These are phyloP conservation scores for Kobus ellipsiprymnus DNA, from an alignment of 2,113 vertebrate genomes.

Conservation along the genomic window DNA sequence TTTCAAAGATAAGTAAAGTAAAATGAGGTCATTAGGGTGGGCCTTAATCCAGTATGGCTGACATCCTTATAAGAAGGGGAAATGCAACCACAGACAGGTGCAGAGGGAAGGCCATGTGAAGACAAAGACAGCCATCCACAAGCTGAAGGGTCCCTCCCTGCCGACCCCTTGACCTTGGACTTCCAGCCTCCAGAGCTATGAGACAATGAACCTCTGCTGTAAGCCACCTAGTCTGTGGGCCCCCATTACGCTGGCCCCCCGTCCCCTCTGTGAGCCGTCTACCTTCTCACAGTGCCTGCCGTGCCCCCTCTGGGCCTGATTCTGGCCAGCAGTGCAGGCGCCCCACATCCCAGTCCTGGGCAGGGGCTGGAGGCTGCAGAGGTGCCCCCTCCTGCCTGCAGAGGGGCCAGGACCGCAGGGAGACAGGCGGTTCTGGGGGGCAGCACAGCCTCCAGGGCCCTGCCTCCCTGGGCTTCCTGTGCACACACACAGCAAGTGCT, in stretches of 20 bases:
- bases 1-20: background rate
- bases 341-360: background rate
- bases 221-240: fast-evolving
- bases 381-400: background rate
- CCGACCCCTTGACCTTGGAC: background rate
- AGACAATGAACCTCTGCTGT: background rate
- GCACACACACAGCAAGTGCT: fast-evolving
- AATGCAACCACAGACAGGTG: background rate
- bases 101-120: background rate
- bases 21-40: background rate
- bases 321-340: background rate
- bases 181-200: background rate
- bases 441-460: fast-evolving
- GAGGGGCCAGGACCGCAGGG: background rate
- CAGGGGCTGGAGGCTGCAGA: fast-evolving
- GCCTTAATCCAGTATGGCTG: background rate
- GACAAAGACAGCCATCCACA: background rate
- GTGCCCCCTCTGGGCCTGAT: fast-evolving
- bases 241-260: background rate
- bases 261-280: background rate
- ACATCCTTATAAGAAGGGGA: background rate
- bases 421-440: background rate
- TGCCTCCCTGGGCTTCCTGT: background rate
- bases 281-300: background rate
- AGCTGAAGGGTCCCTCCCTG: background rate